Base-by-base conservation (phyloP, 2,888 invertebrate genomes). In the Sinohyriopsis cumingii region DNA sequence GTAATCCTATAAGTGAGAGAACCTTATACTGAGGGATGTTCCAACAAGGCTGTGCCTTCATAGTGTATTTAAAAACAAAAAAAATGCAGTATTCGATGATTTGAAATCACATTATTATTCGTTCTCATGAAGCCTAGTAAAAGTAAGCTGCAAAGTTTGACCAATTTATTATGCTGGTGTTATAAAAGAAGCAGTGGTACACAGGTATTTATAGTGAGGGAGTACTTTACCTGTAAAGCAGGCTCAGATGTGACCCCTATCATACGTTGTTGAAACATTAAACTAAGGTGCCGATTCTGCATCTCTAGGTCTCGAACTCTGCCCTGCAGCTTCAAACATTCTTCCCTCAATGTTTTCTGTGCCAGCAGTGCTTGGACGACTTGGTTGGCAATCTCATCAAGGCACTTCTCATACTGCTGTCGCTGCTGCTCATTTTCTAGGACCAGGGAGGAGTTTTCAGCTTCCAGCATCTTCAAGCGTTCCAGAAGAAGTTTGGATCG, bases 261-360 rank as follows among this genome's bases (percentile, higher is more conserved):
- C 12, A 86, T 71, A 62, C 84, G 79, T 59, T 87, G 86, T 63
- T 89, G 87, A 71, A 89, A 89, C 77, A 89, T 91, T 15, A 94
- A 92, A 79, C 94, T 94, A 72, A 95, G 91, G 59, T 87, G 87
- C 62, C 75, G 77, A 90, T 95, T 95, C 88, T 95, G 95, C 54
- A 93, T 92, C 89, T 95, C 95, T 79, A 95, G 91, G 87, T 95
- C 95, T 79, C 94, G 93, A 63, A 95, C 94, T 73, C 94, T 92
- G 73, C 92, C 92, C 84, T 94, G 94, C 22, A 95, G 91, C 75
- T 93, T 93, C 69, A 93, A 92, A 86, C 95, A 92, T 90, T 95
- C 95, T 87, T 95, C 95, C 73, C 94, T 93, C 69, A 95, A 92
- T 83, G 94, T 94, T 95, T 95, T 95, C 92, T 95, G 95, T 64